These are phyloP conservation scores for Drosophila infuscata DNA, from an alignment of 2,888 invertebrate species.

Conservation along the genomic window DNA sequence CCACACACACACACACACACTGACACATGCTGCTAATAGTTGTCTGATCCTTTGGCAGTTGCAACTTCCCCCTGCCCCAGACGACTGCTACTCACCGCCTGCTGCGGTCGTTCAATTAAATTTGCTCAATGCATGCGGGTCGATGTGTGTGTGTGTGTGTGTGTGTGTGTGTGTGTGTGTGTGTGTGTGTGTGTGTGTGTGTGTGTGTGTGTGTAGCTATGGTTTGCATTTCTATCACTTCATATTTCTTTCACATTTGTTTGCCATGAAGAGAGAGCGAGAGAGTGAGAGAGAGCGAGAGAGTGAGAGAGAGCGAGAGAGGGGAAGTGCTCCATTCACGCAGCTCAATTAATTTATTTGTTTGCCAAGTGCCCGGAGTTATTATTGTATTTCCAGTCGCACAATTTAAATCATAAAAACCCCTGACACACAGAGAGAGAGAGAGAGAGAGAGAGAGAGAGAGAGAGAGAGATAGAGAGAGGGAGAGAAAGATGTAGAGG, in stretches of 20 bases:
- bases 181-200: constrained; percentile 3
- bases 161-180: constrained; percentile 1
- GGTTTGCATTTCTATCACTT: constrained; percentile 71
- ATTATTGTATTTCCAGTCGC: constrained; percentile 74
- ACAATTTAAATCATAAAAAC: constrained; percentile 74
- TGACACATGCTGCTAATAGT: constrained; percentile 51
- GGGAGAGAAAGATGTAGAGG: neutral
- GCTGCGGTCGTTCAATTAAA: constrained; percentile 74
- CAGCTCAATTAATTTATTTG: constrained; percentile 78
- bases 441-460: no score
- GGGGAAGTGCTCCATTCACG: constrained; percentile 23
- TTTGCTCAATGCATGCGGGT: constrained; percentile 77
- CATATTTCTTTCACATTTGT: constrained; percentile 68
- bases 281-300: neutral
- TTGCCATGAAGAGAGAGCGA: neutral
- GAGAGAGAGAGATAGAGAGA: no score
- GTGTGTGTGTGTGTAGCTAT: constrained; percentile 9
- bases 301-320: neutral
- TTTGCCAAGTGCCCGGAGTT: constrained; percentile 69
- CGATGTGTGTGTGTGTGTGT: constrained; percentile 17
- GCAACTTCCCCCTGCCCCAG: neutral
- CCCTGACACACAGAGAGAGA: constrained; percentile 4
- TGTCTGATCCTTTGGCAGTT: constrained; percentile 50
- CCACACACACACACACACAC: constrained; percentile 25
- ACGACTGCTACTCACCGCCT: constrained; percentile 19